Conservation (phyloP, 1,140 invertebrate species). For the Cataglyphis hispanica region DNA sequence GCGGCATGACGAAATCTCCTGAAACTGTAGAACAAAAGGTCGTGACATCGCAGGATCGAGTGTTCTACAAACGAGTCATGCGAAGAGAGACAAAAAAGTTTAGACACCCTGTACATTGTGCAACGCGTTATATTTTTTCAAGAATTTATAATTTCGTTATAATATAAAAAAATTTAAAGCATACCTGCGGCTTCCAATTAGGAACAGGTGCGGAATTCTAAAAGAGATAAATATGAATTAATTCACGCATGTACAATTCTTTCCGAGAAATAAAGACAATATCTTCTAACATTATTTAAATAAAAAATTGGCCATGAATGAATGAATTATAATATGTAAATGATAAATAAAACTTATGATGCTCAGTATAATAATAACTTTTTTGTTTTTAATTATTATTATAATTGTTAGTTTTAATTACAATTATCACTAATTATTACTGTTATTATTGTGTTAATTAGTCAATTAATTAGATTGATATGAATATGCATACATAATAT, state of each 20-base stretch:
- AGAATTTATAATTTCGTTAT: not conserved
- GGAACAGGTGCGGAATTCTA: not conserved
- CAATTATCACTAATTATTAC: not conserved
- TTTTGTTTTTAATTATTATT: not conserved
- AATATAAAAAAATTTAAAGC: not conserved
- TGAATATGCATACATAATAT: too few relatives aligned
- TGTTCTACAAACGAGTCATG: not conserved
- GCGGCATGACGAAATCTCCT: conserved; percentile 52
- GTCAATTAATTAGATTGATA: too few relatives aligned
- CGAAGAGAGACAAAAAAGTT: not conserved
- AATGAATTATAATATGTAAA: not conserved
- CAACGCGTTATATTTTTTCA: not conserved
- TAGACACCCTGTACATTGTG: not conserved
- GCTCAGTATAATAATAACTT: not conserved
- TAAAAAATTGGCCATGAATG: not conserved
- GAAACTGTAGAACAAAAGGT: conserved; percentile 30
- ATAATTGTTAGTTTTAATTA: not conserved
- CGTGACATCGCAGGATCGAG: conserved; percentile 8
- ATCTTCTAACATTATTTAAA: not conserved
- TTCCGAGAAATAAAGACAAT: not conserved
- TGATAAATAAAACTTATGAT: not conserved
- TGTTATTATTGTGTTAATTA: too few relatives aligned
- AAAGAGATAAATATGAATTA: conserved; percentile 26
- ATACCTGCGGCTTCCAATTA: conserved; percentile 42
- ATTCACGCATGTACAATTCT: not conserved